Conservation (phyloP, 1,140 invertebrate genomes). For the Pseudomyrmex flavicornis region DNA sequence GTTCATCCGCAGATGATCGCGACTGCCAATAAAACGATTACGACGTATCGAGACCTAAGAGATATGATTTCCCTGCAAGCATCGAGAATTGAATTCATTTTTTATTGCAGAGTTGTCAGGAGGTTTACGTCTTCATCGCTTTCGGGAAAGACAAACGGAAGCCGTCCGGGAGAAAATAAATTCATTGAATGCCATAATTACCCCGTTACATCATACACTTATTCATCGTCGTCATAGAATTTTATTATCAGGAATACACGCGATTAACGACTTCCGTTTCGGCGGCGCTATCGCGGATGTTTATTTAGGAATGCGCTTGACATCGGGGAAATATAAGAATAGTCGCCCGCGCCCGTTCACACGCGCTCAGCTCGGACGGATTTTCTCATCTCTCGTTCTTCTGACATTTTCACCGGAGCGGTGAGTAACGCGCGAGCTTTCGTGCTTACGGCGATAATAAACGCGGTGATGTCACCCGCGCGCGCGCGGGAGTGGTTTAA, state of each 20-base stretch:
- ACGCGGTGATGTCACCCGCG: constrained; percentile 53
- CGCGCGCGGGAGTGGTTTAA: constrained; percentile 25
- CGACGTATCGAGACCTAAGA: too few relatives aligned
- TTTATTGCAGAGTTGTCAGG: neutral
- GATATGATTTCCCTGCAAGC: too few relatives aligned
- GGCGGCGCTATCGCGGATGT: constrained; percentile 20
- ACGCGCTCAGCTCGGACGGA: too few relatives aligned
- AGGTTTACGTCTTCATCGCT: neutral
- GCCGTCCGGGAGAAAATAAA: neutral
- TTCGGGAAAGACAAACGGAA: neutral
- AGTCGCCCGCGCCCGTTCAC: neutral
- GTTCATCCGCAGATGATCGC: too few relatives aligned
- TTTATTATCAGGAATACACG: constrained; percentile 29
- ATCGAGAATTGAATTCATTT: neutral
- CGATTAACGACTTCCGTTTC: constrained; percentile 53
- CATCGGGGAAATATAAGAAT: constrained; percentile 27
- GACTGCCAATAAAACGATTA: too few relatives aligned
- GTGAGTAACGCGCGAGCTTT: constrained; percentile 25
- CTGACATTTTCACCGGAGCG: neutral
- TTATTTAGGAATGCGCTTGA: constrained; percentile 35
- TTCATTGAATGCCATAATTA: neutral
- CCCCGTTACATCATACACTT: neutral
- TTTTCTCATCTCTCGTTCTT: too few relatives aligned
- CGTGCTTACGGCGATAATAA: constrained; percentile 41
- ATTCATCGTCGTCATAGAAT: neutral